Base-by-base conservation (phyloP, 2,888 invertebrate genomes). In the Mechanitis mazaeus region DNA sequence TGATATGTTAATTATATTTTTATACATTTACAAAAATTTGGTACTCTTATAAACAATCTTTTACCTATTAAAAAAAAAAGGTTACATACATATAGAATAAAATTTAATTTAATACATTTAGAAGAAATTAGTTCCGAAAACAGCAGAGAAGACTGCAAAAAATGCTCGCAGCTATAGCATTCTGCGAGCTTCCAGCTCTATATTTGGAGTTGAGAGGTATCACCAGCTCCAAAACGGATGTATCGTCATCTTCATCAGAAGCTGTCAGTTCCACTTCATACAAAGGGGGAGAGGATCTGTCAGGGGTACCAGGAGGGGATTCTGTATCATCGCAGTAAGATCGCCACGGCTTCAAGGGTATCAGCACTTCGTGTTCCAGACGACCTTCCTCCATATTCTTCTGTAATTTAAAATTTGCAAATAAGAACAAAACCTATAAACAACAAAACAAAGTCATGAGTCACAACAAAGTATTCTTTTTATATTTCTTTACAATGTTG, bases 191-290 rank as follows among this genome's bases (percentile, higher is more conserved):
- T 11, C 50, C 50, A 31, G 31, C 31, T 9, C 50, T 50, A n/a
- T 47, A 47, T 11, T 28, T 72, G 0, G 74, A 69, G 55, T 83
- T 80, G 71, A 86, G 78, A 0, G 88, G 89, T 3, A 89, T 88
- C 2, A 90, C 87, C 58, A 90, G 75, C 60, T 90, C 89, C 1
- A 89, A 68, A 0, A 86, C 81, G 0, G 89, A 88, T 0, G 67
- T 77, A 38, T 89, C 89, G 20, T 88, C 88, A 1, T 90, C 90
- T 69, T 90, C 89, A 33, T 89, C 89, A 0, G 89, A 89, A 0
- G 89, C 85, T 0, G 89, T 88, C 3, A 89, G 75, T 60, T 89
- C 89, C 3, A 89, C 83, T 68, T 87, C 89, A 64, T 75, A 84
- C 2, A 89, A 81, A 0, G 84, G 84, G 0, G 89, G 84, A 0